Conservation (phyloP, 2,888 invertebrate species). For the Selenia dentaria region DNA sequence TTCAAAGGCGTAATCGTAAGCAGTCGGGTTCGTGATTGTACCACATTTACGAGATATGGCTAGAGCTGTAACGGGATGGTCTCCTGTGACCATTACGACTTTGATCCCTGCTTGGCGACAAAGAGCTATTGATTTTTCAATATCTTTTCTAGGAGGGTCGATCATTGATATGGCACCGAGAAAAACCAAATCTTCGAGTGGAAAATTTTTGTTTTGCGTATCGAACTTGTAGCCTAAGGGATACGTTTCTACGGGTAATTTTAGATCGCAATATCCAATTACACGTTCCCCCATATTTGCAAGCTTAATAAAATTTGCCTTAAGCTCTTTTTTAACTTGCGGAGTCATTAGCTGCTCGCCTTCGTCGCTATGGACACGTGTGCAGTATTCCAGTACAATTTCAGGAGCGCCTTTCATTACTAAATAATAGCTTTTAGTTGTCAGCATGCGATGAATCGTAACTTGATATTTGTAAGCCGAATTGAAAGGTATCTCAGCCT, state of each 20-base stretch:
- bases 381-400: constrained; percentile 87
- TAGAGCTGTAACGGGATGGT: constrained; percentile 90
- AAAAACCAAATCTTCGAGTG: constrained; percentile 83
- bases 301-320: constrained; percentile 89
- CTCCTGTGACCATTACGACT: constrained; percentile 89
- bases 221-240: constrained; percentile 84
- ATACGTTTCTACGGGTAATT: constrained; percentile 79
- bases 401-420: constrained; percentile 93
- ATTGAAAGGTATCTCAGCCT: constrained; percentile 88
- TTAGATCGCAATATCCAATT: constrained; percentile 91
- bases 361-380: constrained; percentile 80
- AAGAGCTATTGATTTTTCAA: constrained; percentile 87
- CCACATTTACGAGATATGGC: constrained; percentile 89
- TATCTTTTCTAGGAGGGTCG: constrained; percentile 88
- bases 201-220: constrained; percentile 87
- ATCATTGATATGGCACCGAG: constrained; percentile 89
- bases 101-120: constrained; percentile 90
- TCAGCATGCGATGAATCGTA: constrained; percentile 86
- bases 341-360: constrained; percentile 75
- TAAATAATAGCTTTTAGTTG: constrained; percentile 80
- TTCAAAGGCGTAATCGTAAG: constrained; percentile 88
- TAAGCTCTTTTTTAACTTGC: constrained; percentile 80
- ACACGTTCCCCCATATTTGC: constrained; percentile 95
- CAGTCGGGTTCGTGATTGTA: constrained; percentile 86
- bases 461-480: constrained; percentile 89